phyloP scores from a whole-genome alignment of 2,888 invertebrate species.

The Lathronympha strigana region DNA sequence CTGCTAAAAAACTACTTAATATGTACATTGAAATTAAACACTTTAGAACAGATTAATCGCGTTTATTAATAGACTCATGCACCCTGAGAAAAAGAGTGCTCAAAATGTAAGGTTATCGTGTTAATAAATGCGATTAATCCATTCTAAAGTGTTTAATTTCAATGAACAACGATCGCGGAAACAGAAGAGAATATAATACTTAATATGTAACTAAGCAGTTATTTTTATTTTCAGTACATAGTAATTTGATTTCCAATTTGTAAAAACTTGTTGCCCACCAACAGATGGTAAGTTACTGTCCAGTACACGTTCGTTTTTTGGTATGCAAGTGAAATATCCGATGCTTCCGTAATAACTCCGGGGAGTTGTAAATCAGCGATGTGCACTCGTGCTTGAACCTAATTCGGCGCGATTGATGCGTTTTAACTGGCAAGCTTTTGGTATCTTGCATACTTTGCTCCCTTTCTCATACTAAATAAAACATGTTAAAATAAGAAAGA shows the following conservation, averaged over 20 bases:
- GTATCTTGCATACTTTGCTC: conserved; percentile 11
- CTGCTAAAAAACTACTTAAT: no score
- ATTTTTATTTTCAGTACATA: background rate
- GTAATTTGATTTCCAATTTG: conserved; percentile 1
- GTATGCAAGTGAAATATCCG: conserved; percentile 45
- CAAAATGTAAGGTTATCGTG: no score
- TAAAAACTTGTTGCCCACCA: background rate
- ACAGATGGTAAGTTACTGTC: background rate
- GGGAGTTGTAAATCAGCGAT: conserved; percentile 47
- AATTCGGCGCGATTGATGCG: conserved; percentile 56
- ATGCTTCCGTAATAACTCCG: conserved; percentile 47
- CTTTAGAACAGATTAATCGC: no score
- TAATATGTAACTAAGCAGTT: no score
- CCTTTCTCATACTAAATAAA: background rate
- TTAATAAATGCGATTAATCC: no score
- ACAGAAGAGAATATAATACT: no score
- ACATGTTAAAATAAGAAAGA: background rate
- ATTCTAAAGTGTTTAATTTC: no score
- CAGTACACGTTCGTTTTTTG: background rate
- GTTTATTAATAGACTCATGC: no score
- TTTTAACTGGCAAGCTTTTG: conserved; percentile 24
- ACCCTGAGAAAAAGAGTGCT: no score
- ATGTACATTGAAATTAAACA: no score
- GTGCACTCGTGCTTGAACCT: conserved; percentile 50
- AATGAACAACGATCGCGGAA: no score